phyloP scores from a whole-genome alignment of 23 tunicate species.

The Halocynthia aurantium region DNA sequence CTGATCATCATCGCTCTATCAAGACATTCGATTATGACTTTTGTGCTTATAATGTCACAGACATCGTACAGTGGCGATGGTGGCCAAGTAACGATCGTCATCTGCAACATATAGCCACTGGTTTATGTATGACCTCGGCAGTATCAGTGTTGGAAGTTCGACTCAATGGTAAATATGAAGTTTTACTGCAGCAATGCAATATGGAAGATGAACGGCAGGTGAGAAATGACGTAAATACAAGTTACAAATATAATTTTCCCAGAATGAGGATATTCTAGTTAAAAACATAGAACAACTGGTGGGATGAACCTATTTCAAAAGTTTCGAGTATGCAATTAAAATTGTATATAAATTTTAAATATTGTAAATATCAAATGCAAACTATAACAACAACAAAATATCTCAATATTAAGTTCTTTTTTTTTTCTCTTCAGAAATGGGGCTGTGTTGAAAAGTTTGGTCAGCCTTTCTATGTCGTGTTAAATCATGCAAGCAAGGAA shows the following conservation, averaged over 20 bases:
- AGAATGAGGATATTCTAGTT: too few species aligned
- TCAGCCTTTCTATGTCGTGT: background rate
- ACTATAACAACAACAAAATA: too few species aligned
- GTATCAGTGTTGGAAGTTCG: slow-evolving; percentile 10
- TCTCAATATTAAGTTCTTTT: background rate
- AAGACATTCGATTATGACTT: background rate
- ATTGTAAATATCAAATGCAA: too few species aligned
- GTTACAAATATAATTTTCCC: too few species aligned
- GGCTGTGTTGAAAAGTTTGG: background rate
- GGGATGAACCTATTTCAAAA: too few species aligned
- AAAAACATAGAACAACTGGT: too few species aligned
- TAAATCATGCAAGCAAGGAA: background rate
- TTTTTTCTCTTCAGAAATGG: background rate
- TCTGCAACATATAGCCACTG: slow-evolving; percentile 36
- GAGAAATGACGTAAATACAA: background rate
- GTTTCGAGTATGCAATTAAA: too few species aligned
- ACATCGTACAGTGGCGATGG: slow-evolving; percentile 55
- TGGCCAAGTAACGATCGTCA: slow-evolving; percentile 33
- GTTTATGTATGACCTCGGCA: slow-evolving; percentile 40
- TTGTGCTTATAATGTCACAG: background rate
- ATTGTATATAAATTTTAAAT: too few species aligned
- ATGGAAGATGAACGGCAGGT: slow-evolving; percentile 35
- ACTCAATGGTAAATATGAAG: slow-evolving; percentile 16
- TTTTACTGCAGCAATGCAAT: slow-evolving; percentile 28
- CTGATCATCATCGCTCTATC: background rate